Base-by-base conservation (phyloP, 2,888 invertebrate species). In the Cephus nigrinus region DNA sequence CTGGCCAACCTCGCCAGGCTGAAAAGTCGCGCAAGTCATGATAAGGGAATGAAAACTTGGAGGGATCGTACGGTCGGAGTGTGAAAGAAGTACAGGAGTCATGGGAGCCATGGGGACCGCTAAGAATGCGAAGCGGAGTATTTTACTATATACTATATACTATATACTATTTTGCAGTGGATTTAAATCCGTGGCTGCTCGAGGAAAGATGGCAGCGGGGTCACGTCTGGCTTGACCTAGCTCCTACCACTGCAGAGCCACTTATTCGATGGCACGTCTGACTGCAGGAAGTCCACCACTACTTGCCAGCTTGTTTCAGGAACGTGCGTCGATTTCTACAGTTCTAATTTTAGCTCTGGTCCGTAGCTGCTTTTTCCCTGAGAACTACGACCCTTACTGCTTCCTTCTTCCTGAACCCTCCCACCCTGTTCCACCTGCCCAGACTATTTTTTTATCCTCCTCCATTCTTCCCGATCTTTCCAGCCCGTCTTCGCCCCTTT, bases 321-420 rank as follows among this genome's bases (percentile, higher is more conserved):
- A 82, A 88, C 87, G 87, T 85, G 87, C 86, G 85, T 85, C 86
- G 88, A 88, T 87, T 89, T 86, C 84, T 34, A 73, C 78, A 55
- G 77, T 76, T 85, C 82, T 85, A 84, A 85, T 86, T 85, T 84
- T 76, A 80, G 73, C 75, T 74, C 35, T 68, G 55, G 71, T 15
- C 15, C 30, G 71, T 69, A 30, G 32, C 11, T 12, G 31, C 30
- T 40, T 23, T 5, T 23, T 40, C 40, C 40, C 23, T 40, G 23
- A 15, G 40, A 40, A 15, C 40, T 40, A 40, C 23, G 5, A 23
- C 23, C 23, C 40, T 40, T 23, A 23, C 40, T 40, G 40, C 40
- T 40, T 40, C 23, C 40, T 15, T 23, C 0, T 23, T 40, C 23
- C 23, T 15, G 12, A 15, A 36, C 36, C 36, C 36, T 36, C 36